phyloP scores from a whole-genome alignment of 1,140 invertebrate species.

The Whitmania pigra region DNA sequence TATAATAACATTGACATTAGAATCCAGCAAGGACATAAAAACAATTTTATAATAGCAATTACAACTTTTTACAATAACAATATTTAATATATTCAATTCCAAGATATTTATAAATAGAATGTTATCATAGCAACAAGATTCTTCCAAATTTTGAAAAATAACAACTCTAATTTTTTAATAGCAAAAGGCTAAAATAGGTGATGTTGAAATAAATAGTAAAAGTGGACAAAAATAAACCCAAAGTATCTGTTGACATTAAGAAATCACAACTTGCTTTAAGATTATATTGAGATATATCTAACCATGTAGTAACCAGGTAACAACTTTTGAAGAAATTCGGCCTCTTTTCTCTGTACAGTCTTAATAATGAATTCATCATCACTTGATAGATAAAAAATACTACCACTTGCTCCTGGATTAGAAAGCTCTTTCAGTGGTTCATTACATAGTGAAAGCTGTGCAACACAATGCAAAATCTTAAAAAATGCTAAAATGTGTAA shows the following conservation, averaged over 20 bases:
- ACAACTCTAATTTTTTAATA: conserved; percentile 19
- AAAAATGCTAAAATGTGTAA: too few species aligned
- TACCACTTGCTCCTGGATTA: conserved; percentile 96
- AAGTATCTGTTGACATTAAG: background rate
- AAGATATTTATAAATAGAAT: too few species aligned
- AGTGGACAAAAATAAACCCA: background rate
- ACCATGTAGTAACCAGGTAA: conserved; percentile 86
- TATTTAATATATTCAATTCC: too few species aligned
- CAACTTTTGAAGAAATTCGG: conserved; percentile 95
- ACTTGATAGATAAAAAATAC: conserved; percentile 94
- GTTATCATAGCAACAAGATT: too few species aligned
- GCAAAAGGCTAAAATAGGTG: background rate
- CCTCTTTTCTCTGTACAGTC: conserved; percentile 98
- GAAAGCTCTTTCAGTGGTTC: conserved; percentile 80
- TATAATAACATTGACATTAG: too few species aligned
- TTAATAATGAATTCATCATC: conserved; percentile 99
- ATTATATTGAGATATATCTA: background rate
- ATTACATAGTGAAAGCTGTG: conserved; percentile 68
- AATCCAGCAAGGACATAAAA: too few species aligned
- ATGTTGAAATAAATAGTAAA: background rate
- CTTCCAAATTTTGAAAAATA: too few species aligned
- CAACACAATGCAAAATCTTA: conserved; percentile 21
- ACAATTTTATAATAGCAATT: too few species aligned
- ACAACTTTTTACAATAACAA: too few species aligned
- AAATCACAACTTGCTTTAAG: background rate